A percentile compares a stretch with the other conserved stretches of the same genome.
phyloP scores from a whole-genome alignment of 1,140 invertebrate genomes.

The Parapsyche elsis region DNA sequence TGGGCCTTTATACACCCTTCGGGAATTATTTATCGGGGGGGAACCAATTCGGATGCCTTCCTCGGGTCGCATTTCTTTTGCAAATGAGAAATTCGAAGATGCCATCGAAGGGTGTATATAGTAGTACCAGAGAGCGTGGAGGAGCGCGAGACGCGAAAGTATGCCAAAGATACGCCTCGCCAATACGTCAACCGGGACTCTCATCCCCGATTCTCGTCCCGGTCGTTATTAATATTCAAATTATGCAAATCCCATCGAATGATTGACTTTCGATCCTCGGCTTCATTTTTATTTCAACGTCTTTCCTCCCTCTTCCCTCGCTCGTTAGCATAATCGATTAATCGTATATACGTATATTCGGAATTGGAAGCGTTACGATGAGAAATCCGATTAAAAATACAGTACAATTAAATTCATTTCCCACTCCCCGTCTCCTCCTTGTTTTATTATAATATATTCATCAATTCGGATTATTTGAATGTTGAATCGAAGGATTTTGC shows the following conservation, averaged over 20 bases:
- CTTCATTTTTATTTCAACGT: neutral
- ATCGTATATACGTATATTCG: neutral
- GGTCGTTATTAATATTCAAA: slow-evolving; percentile 35
- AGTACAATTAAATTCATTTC: neutral
- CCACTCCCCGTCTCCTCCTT: too few relatives aligned
- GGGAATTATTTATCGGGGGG: slow-evolving; percentile 54
- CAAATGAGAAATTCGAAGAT: slow-evolving; percentile 56
- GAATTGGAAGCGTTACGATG: neutral
- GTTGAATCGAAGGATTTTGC: too few relatives aligned
- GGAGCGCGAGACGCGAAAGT: neutral
- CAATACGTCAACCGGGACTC: neutral
- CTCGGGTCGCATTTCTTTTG: slow-evolving; percentile 56
- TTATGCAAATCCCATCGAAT: slow-evolving; percentile 23
- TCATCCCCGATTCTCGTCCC: neutral
- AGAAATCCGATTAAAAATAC: neutral
- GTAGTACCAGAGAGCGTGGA: neutral
- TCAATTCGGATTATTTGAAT: too few relatives aligned
- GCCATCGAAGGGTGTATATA: slow-evolving; percentile 44
- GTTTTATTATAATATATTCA: too few relatives aligned
- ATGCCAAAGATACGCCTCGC: too few relatives aligned
- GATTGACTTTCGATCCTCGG: neutral
- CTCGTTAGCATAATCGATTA: neutral
- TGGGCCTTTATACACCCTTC: slow-evolving; percentile 24
- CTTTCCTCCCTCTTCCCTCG: neutral
- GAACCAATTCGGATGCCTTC: slow-evolving; percentile 47